A percentile compares a stretch with the other conserved stretches of the same genome.
phyloP scores from a whole-genome alignment of 2,797 vertebrate species.

The Leucoraja ocellata region DNA sequence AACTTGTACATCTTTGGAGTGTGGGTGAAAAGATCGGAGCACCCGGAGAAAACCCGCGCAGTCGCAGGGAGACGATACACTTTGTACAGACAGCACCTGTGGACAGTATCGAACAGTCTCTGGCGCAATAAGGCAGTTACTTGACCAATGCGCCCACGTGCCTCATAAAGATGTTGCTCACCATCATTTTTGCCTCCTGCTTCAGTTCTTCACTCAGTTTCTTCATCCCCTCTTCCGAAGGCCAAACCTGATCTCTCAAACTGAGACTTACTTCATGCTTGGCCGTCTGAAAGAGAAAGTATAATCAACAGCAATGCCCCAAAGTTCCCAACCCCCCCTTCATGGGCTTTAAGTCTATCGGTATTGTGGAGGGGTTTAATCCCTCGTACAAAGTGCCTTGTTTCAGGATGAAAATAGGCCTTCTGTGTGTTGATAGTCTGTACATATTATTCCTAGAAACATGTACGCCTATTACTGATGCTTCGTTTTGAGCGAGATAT shows the following conservation, averaged over 20 bases:
- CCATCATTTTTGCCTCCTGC: conserved; percentile 52
- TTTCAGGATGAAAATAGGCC: not conserved
- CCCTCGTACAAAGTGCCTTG: not conserved
- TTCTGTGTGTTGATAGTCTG: not conserved
- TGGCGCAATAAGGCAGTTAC: no score
- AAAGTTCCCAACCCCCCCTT: not conserved
- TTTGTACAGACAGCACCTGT: no score
- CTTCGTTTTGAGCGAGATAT: not conserved
- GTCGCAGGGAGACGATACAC: no score
- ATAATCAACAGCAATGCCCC: not conserved
- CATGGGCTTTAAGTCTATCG: not conserved
- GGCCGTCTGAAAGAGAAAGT: conserved; percentile 41
- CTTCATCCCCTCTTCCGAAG: conserved; percentile 48
- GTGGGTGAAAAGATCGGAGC: no score
- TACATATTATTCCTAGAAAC: not conserved
- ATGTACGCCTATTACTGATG: no score
- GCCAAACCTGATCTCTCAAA: conserved; percentile 50
- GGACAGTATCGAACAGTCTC: no score
- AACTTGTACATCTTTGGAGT: no score
- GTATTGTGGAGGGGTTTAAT: not conserved
- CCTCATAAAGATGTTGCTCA: conserved; percentile 40
- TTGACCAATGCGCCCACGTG: no score
- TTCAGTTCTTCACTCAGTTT: conserved; percentile 51
- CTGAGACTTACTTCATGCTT: conserved; percentile 55
- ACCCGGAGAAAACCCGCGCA: no score